A percentile compares a stretch with the other conserved stretches of the same genome.
Conservation (phyloP, 1,140 invertebrate genomes). For the Gryllus bimaculatus region DNA sequence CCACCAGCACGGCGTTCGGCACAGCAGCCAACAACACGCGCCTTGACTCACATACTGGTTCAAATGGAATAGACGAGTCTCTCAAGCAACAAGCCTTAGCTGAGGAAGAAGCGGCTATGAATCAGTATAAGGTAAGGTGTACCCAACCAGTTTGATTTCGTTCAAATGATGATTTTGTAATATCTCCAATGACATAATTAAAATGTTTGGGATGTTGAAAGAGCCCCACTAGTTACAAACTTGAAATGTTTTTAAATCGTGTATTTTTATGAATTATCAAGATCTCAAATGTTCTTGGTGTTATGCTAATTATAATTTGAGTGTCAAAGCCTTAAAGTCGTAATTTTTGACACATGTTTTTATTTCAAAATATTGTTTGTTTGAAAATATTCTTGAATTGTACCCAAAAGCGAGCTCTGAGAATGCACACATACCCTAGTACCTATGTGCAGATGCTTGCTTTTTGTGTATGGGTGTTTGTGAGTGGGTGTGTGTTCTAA, state of each 20-base stretch:
- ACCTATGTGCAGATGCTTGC: no score
- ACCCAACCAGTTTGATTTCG: background rate
- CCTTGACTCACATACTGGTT: slow-evolving; percentile 45
- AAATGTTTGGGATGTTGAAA: background rate
- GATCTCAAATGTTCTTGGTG: background rate
- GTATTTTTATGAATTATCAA: background rate
- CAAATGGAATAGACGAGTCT: slow-evolving; percentile 69
- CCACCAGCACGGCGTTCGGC: slow-evolving; percentile 77
- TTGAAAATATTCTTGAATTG: background rate
- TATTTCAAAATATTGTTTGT: background rate
- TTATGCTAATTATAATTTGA: background rate
- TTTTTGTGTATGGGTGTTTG: no score
- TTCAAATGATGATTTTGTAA: background rate
- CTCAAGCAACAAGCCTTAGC: slow-evolving; percentile 78
- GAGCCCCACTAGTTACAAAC: background rate
- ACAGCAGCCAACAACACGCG: slow-evolving; percentile 65
- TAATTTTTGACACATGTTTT: background rate
- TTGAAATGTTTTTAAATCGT: background rate
- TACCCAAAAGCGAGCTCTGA: no score
- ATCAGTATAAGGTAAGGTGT: slow-evolving; percentile 77
- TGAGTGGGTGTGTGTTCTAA: no score
- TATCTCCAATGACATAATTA: background rate
- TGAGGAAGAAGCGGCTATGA: slow-evolving; percentile 90
- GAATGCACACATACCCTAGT: no score
- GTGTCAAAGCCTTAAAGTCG: background rate